Conservation (phyloP, 2,113 vertebrate genomes). For the Hyaena hyaena region DNA sequence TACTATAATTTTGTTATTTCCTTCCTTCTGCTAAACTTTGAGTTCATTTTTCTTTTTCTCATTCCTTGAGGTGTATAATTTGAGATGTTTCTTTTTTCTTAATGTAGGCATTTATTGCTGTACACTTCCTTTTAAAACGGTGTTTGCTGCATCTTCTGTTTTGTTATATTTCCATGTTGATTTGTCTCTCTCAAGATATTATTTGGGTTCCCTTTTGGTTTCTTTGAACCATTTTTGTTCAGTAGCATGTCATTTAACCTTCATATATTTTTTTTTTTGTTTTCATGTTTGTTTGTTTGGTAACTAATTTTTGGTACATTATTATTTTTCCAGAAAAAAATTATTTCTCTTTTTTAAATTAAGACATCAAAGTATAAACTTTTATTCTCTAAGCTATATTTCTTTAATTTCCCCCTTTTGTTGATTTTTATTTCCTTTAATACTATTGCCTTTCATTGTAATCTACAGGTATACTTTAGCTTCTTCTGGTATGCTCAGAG, state of each 20-base stretch:
- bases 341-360: background rate
- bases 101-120: background rate
- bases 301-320: background rate
- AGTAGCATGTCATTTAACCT: background rate
- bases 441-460: background rate
- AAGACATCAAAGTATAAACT: background rate
- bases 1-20: background rate
- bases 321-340: background rate
- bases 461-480: background rate
- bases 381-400: background rate
- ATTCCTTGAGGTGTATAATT: background rate
- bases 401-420: background rate
- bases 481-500: background rate
- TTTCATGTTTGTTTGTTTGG: background rate
- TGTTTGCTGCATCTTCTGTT: background rate
- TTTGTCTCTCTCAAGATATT: background rate
- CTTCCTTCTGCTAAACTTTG: background rate
- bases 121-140: background rate
- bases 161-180: background rate
- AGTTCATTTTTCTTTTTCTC: background rate
- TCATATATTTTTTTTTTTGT: background rate
- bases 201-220: background rate
- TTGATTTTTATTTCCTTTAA: background rate
- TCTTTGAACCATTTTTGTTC: background rate
- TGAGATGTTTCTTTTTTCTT: background rate